phyloP scores from a whole-genome alignment of 2,888 invertebrate species.

The Apocheima hispidaria region DNA sequence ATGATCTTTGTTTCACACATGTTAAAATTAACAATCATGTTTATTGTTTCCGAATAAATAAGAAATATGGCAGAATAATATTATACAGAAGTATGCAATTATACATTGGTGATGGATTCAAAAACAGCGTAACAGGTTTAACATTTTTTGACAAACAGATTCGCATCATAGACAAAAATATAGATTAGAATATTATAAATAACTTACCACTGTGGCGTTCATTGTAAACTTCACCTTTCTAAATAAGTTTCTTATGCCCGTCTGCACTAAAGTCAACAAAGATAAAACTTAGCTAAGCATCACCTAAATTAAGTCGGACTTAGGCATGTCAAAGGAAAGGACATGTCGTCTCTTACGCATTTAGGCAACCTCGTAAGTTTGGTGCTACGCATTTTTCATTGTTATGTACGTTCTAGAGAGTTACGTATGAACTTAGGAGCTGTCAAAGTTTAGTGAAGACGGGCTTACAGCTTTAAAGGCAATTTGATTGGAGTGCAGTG shows the following conservation, averaged over 20 bases:
- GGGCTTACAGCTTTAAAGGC: neutral
- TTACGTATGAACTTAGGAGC: no score
- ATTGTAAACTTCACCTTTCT: conserved; percentile 30
- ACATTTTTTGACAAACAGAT: conserved; percentile 13
- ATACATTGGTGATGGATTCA: neutral
- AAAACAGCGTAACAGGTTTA: neutral
- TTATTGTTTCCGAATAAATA: conserved; percentile 24
- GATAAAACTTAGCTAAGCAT: no score
- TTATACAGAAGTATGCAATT: conserved; percentile 10
- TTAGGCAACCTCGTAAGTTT: no score
- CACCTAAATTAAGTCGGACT: no score
- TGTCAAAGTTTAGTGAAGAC: no score
- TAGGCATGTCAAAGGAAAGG: no score
- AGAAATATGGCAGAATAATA: conserved; percentile 8
- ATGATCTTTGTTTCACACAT: conserved; percentile 31
- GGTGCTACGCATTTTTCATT: no score
- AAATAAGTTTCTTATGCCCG: neutral
- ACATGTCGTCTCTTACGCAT: no score
- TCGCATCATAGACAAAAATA: conserved; percentile 24
- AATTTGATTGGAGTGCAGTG: neutral
- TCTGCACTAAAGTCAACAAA: no score
- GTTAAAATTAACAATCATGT: conserved; percentile 13
- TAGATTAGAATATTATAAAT: conserved; percentile 25
- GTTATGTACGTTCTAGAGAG: no score
- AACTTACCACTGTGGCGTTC: conserved; percentile 14